Evolutionary conservation across 2,797 vertebrate genomes (phyloP).

Genomic region (Arnoldichthys spilopterus): DNA sequence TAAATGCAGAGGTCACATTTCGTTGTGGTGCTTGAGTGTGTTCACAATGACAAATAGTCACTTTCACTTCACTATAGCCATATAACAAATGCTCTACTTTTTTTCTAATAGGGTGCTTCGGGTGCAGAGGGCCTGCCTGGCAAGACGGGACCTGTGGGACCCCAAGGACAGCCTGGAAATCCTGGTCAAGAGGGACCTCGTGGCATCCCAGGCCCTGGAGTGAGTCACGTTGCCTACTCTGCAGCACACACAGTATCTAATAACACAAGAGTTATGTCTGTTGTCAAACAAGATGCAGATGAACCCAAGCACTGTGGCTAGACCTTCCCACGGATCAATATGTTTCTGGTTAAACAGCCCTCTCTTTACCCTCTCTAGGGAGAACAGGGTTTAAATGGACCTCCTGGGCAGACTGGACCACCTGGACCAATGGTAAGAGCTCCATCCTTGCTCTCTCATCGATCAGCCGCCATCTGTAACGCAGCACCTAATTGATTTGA

Average conservation of each 20-base stretch:
- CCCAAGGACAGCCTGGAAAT: conserved; percentile 85
- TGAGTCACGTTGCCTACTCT: conserved; percentile 71
- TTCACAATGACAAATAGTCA: too few species aligned
- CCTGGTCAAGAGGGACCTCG: conserved; percentile 84
- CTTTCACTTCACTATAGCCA: too few species aligned
- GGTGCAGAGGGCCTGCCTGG: conserved; percentile 81
- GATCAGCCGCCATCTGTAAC: conserved; percentile 34
- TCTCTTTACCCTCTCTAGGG: conserved; percentile 74
- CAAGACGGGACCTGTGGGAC: conserved; percentile 84
- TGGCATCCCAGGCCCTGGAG: conserved; percentile 89
- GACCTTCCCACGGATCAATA: conserved; percentile 15
- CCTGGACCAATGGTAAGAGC: conserved; percentile 87
- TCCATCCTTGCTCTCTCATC: conserved; percentile 17
- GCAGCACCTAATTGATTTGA: conserved; percentile 34
- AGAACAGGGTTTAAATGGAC: conserved; percentile 87
- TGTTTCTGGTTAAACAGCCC: conserved; percentile 25
- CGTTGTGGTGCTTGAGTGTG: too few species aligned
- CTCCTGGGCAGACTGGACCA: conserved; percentile 86
- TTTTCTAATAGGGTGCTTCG: conserved; percentile 75
- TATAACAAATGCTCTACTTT: neutral
- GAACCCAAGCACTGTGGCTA: conserved; percentile 4
- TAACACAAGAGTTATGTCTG: neutral
- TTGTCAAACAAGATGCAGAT: conserved; percentile 4
- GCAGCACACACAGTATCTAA: conserved; percentile 7
- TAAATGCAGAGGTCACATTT: too few species aligned